phyloP scores from a whole-genome alignment of 53 echinoderm and acorn worm genomes.

The Temnopleurus reevesii region DNA sequence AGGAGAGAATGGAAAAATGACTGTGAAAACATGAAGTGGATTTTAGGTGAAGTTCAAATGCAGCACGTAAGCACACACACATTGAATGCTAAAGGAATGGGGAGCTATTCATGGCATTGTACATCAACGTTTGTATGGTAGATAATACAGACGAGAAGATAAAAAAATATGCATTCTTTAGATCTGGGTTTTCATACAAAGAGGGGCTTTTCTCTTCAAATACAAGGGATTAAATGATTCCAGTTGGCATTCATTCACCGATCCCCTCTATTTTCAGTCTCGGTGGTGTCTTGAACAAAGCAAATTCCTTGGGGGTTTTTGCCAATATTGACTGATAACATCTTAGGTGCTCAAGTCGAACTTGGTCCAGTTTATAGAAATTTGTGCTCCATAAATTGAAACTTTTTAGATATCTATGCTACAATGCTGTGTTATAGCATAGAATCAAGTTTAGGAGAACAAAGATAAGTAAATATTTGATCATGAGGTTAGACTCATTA shows the following conservation, averaged over 20 bases:
- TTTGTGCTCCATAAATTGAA: neutral
- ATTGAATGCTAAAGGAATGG: conserved; percentile 15
- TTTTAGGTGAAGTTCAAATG: neutral
- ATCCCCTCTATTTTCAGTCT: neutral
- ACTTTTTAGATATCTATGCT: neutral
- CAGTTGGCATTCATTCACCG: neutral
- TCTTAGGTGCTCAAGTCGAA: neutral
- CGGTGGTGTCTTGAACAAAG: neutral
- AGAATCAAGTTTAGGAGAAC: neutral
- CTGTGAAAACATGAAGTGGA: conserved; percentile 34
- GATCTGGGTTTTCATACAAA: conserved; percentile 31
- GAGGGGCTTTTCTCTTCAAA: neutral
- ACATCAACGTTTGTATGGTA: neutral
- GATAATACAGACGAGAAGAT: neutral
- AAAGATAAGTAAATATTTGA: conserved; percentile 25
- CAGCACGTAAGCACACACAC: conserved; percentile 46
- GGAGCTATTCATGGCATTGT: conserved; percentile 4
- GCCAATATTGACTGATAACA: conserved; percentile 32
- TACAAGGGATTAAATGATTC: conserved; percentile 30
- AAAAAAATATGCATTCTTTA: neutral
- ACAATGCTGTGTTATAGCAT: neutral
- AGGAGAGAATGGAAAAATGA: conserved; percentile 14
- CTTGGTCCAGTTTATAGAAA: neutral
- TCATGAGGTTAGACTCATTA: conserved; percentile 8
- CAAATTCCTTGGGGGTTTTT: neutral